Evolutionary conservation across 2,113 vertebrate genomes (phyloP).

Genomic region (Microtus pennsylvanicus): DNA sequence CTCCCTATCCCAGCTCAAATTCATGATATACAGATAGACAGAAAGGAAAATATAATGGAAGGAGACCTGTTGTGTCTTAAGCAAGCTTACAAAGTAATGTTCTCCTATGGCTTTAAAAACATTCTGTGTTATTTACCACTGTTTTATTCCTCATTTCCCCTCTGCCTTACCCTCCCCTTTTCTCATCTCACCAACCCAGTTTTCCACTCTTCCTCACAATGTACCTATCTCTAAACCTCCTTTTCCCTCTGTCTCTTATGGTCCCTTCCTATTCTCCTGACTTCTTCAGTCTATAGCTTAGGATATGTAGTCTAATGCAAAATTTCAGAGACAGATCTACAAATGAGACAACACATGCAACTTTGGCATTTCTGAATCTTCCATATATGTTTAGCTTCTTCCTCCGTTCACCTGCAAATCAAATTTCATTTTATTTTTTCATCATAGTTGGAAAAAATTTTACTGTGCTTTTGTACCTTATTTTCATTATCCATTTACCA

Average conservation of each 20-base stretch:
- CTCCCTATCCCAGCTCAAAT: too few species aligned
- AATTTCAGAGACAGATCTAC: too few species aligned
- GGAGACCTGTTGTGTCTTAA: not conserved
- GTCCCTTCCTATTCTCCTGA: not conserved
- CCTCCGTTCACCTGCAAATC: not conserved
- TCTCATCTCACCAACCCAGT: fast-evolving
- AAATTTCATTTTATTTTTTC: not conserved
- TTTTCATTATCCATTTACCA: not conserved
- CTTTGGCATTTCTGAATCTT: not conserved
- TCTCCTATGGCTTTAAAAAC: not conserved
- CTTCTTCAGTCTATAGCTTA: not conserved
- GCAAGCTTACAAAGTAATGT: not conserved
- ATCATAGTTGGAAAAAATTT: not conserved
- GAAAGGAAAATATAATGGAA: not conserved
- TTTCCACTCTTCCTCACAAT: not conserved
- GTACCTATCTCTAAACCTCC: too few species aligned
- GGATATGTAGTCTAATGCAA: not conserved
- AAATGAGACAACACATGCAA: too few species aligned
- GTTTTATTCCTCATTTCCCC: not conserved
- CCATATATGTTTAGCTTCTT: too few species aligned
- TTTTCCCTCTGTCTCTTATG: not conserved
- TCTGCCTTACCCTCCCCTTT: not conserved
- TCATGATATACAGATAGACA: not conserved
- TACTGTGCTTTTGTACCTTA: not conserved
- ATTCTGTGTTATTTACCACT: not conserved